Base-by-base conservation (phyloP, 1,140 invertebrate species). In the Cydia amplana region DNA sequence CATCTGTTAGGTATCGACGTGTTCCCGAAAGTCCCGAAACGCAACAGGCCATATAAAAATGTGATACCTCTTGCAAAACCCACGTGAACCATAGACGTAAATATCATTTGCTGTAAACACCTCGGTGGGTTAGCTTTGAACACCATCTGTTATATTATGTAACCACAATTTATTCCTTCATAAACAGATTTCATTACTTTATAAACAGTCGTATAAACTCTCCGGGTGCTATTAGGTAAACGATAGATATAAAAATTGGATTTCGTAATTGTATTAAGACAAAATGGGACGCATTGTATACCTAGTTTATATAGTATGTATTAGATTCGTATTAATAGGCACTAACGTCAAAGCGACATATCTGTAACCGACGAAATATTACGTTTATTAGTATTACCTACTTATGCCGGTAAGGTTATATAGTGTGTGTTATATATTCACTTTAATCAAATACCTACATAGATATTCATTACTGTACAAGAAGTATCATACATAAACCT, bases 101-200 rank as follows among this genome's bases (percentile, higher is more conserved):
- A 70, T 14, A 70, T 36, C 28, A 36, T 36, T 60, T n/a, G 25
- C 65, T 70, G 65, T 70, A 70, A 70, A 70, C 65, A 70, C 65
- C 65, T n/a, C 28, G 2, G 25, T 65, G 32, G 65, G 36, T 70
- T 36, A 70, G 65, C 65, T 70, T 70, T 70, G 65, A 70, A 70
- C 32, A 70, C 65, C 65, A 70, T 70, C 65, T 70, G 65, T 70
- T 70, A 36, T 70, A 40, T 70, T 70, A 70, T 70, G 65, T 70
- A 70, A 70, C 65, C 65, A 36, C 65, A 70, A 70, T 70, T 70
- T 70, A 70, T 70, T 70, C 65, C 16, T 70, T 70, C 65, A 70
- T 43, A 70, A 70, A 70, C 65, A 70, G 25, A 70, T 70, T 70
- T 60, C 20, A 70, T 70, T 40, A 70, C 36, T 70, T 40, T 70